Evolutionary conservation across 2,797 vertebrate species (phyloP).

Genomic region (Cetoscarus ocellatus): DNA sequence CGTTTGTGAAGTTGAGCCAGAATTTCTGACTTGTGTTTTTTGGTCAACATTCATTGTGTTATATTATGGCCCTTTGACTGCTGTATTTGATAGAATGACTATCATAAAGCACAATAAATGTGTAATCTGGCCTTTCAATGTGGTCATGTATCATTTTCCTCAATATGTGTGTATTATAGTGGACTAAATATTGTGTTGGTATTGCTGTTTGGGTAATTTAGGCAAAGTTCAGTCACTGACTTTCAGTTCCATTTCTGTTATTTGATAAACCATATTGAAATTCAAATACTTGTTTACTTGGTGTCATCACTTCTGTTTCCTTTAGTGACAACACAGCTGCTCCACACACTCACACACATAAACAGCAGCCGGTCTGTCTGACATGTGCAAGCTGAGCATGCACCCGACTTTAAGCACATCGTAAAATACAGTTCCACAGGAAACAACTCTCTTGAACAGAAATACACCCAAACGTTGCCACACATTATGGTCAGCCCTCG

Average conservation of each 20-base stretch:
- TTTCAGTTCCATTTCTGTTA: not conserved
- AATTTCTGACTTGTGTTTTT: too few relatives aligned
- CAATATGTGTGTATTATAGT: too few relatives aligned
- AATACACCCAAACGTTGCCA: constrained; percentile 70
- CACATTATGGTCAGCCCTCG: constrained; percentile 43
- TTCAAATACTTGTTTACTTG: constrained; percentile 10
- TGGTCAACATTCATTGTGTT: too few relatives aligned
- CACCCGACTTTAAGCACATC: constrained; percentile 69
- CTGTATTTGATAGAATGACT: too few relatives aligned
- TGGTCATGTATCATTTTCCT: too few relatives aligned
- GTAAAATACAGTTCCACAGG: constrained; percentile 71
- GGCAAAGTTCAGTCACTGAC: too few relatives aligned
- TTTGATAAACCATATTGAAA: not conserved
- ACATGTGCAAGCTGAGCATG: constrained; percentile 47
- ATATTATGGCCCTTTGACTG: too few relatives aligned
- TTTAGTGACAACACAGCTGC: constrained; percentile 24
- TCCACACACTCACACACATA: constrained; percentile 1
- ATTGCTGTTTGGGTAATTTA: too few relatives aligned
- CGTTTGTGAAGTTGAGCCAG: too few relatives aligned
- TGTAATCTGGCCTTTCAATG: too few relatives aligned
- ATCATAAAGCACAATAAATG: too few relatives aligned
- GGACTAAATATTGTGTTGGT: too few relatives aligned
- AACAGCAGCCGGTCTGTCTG: constrained; percentile 35
- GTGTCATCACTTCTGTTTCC: constrained; percentile 36
- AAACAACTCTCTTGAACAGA: constrained; percentile 62